phyloP scores from a whole-genome alignment of 2,113 vertebrate genomes.

The Micronisus gabar region DNA sequence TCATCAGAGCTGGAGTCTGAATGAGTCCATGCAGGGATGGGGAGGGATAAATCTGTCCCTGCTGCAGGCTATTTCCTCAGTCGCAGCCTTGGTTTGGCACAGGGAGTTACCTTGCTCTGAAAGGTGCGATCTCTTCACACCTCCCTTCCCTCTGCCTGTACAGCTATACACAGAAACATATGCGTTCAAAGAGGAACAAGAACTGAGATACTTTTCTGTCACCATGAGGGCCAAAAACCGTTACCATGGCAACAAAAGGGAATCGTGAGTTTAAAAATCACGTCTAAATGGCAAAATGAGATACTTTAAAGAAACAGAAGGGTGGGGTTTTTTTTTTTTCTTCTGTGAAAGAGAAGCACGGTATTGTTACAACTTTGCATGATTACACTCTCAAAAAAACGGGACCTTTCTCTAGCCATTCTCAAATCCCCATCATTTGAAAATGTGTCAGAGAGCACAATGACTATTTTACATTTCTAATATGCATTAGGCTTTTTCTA shows the following conservation, averaged over 20 bases:
- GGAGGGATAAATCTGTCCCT: slow-evolving; percentile 50
- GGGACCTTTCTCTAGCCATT: not conserved
- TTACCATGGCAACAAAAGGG: slow-evolving; percentile 73
- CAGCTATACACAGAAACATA: slow-evolving; percentile 61
- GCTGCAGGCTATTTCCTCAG: slow-evolving; percentile 51
- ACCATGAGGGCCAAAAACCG: slow-evolving; percentile 71
- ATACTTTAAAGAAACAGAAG: slow-evolving; percentile 71
- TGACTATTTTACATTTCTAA: not conserved
- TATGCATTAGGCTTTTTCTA: not conserved
- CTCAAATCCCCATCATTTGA: not conserved
- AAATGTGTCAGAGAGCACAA: not conserved
- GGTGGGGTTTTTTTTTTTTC: not conserved
- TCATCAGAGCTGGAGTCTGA: slow-evolving; percentile 36
- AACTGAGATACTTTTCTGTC: slow-evolving; percentile 68
- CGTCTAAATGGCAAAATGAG: slow-evolving; percentile 72
- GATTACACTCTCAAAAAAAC: not conserved
- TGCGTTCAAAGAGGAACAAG: slow-evolving; percentile 68
- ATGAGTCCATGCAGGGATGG: not conserved
- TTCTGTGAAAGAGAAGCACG: not conserved
- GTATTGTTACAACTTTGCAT: not conserved
- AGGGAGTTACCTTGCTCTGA: slow-evolving; percentile 50
- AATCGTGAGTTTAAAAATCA: slow-evolving; percentile 72
- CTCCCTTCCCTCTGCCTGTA: slow-evolving; percentile 26
- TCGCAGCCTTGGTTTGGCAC: slow-evolving; percentile 19
- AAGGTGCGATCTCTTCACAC: slow-evolving; percentile 49